Evolutionary conservation across 2,113 vertebrate genomes (phyloP).

Genomic region (Drymodes brunneopygia): DNA sequence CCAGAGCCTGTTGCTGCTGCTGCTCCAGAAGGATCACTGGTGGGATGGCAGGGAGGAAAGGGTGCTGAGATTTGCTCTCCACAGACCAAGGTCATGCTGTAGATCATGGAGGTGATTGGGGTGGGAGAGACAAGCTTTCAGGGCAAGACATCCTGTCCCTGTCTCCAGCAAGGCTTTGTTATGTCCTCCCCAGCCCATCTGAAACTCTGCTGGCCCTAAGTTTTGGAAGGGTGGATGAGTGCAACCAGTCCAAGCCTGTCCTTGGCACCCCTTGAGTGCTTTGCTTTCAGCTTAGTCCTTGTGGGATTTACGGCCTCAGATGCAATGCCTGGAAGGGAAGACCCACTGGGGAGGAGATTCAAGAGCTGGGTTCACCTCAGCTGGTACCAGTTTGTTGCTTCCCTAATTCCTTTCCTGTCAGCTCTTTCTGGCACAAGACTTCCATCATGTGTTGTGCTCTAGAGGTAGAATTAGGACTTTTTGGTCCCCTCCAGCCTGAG

Average conservation of each 20-base stretch:
- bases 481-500: not conserved
- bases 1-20: not conserved
- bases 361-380: not conserved
- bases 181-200: not conserved
- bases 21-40: not conserved
- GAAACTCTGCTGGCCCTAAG: not conserved
- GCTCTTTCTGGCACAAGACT: not conserved
- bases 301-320: not conserved
- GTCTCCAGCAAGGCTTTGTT: not conserved
- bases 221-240: not conserved
- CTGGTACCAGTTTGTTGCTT: not conserved
- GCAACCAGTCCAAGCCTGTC: not conserved
- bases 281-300: not conserved
- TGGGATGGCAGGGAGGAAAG: not conserved
- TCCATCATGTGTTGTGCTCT: not conserved
- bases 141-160: not conserved
- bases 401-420: not conserved
- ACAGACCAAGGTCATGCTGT: not conserved
- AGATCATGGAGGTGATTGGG: not conserved
- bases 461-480: not conserved
- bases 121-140: not conserved
- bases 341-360: not conserved
- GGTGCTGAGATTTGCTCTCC: not conserved
- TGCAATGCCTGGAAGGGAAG: not conserved
- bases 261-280: not conserved